Conservation (phyloP, 1,140 invertebrate genomes). For the Drosophila guanche region DNA sequence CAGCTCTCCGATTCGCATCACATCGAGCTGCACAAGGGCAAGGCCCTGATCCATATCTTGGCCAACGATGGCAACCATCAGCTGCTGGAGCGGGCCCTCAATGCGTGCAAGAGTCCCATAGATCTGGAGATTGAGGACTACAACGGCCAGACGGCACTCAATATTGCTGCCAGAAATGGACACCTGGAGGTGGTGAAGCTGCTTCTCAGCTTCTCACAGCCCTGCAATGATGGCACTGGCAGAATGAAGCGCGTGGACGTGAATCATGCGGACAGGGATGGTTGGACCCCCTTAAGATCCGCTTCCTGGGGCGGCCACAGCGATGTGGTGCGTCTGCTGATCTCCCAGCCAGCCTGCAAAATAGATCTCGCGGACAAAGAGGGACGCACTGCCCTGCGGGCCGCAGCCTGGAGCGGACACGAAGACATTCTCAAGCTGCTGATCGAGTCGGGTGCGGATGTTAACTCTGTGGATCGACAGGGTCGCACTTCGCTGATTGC, state of each 20-base stretch:
- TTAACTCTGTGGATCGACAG: slow-evolving; percentile 93
- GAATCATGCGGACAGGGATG: slow-evolving; percentile 94
- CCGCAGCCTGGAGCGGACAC: slow-evolving; percentile 94
- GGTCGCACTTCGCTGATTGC: slow-evolving; percentile 95
- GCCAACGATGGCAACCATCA: slow-evolving; percentile 89
- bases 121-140: slow-evolving; percentile 88
- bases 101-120: slow-evolving; percentile 85
- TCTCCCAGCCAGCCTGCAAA: slow-evolving; percentile 90
- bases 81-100: slow-evolving; percentile 87
- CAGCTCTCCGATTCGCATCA: slow-evolving; percentile 82
- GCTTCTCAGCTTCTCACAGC: slow-evolving; percentile 80
- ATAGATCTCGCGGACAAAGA: slow-evolving; percentile 90
- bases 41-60: slow-evolving; percentile 90
- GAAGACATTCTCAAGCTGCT: slow-evolving; percentile 91
- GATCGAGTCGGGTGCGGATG: slow-evolving; percentile 87
- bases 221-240: slow-evolving; percentile 84
- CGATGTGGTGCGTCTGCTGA: slow-evolving; percentile 92
- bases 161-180: slow-evolving; percentile 92
- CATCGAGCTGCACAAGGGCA: slow-evolving; percentile 86
- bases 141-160: slow-evolving; percentile 92
- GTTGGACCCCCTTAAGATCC: slow-evolving; percentile 93
- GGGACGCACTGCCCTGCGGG: slow-evolving; percentile 89
- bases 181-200: slow-evolving; percentile 90
- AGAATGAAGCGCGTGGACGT: slow-evolving; percentile 88
- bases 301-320: slow-evolving; percentile 97